Evolutionary conservation across 2,113 vertebrate genomes (phyloP).

Genomic region (Piliocolobus tephrosceles): DNA sequence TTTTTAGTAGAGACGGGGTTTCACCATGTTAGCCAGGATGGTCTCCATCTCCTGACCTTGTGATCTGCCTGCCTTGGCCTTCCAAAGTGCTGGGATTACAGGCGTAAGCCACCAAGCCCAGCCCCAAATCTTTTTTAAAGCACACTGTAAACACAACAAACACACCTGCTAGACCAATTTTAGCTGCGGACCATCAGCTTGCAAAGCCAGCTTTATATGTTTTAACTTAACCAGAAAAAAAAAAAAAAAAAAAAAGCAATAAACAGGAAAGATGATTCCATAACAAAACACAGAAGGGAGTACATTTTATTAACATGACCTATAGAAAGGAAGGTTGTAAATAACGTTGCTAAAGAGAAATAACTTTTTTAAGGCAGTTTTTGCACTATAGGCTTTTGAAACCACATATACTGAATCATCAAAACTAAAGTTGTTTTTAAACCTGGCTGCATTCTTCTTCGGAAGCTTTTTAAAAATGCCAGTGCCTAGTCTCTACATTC

Average conservation of each 20-base stretch:
- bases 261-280: neutral
- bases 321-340: neutral
- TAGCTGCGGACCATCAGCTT: neutral
- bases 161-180: neutral
- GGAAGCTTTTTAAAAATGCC: neutral
- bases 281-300: neutral
- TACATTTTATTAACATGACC: neutral
- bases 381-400: neutral
- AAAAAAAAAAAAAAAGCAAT: neutral
- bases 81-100: no score
- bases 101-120: no score
- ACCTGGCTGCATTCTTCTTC: neutral
- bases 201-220: neutral
- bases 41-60: no score
- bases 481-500: neutral
- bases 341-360: neutral
- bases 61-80: no score
- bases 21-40: no score
- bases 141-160: neutral
- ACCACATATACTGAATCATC: neutral
- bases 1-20: no score
- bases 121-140: neutral
- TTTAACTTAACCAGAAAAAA: neutral
- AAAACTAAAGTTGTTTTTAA: neutral
- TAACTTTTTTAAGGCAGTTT: neutral